Conservation (phyloP, 2,113 vertebrate genomes). For the Perca schrenkii region DNA sequence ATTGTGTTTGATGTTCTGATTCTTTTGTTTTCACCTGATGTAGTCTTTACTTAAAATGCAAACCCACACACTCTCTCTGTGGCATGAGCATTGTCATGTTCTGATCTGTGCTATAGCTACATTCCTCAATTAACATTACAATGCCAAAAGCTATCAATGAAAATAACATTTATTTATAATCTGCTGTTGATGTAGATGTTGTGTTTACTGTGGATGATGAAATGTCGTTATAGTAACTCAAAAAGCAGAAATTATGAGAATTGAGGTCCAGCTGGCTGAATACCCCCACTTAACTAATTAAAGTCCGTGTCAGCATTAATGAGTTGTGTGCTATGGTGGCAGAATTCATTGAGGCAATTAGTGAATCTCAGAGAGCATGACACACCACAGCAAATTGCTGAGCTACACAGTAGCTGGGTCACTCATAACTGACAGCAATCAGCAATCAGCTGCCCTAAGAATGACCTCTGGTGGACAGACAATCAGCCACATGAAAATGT, state of each 20-base stretch:
- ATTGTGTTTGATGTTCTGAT: neutral
- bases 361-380: constrained; percentile 46
- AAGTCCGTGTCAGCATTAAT: constrained; percentile 70
- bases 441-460: constrained; percentile 13
- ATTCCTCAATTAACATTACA: constrained; percentile 19
- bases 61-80: constrained; percentile 5
- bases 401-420: constrained; percentile 40
- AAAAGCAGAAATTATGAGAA: constrained; percentile 69
- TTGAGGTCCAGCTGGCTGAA: constrained; percentile 57
- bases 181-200: constrained; percentile 27
- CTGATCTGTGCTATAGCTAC: neutral
- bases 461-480: constrained; percentile 37
- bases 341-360: constrained; percentile 69
- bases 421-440: constrained; percentile 27
- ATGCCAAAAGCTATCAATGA: constrained; percentile 15
- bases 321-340: constrained; percentile 58
- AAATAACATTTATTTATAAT: neutral
- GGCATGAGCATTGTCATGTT: constrained; percentile 22
- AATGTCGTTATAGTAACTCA: constrained; percentile 58
- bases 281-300: constrained; percentile 78
- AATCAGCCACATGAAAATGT: constrained; percentile 13
- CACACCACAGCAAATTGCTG: constrained; percentile 49
- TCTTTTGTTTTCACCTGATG: constrained; percentile 5
- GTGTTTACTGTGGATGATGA: constrained; percentile 52
- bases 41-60: constrained; percentile 23